Conservation (phyloP, 2,113 vertebrate species). For the Sapayoa aenigma region DNA sequence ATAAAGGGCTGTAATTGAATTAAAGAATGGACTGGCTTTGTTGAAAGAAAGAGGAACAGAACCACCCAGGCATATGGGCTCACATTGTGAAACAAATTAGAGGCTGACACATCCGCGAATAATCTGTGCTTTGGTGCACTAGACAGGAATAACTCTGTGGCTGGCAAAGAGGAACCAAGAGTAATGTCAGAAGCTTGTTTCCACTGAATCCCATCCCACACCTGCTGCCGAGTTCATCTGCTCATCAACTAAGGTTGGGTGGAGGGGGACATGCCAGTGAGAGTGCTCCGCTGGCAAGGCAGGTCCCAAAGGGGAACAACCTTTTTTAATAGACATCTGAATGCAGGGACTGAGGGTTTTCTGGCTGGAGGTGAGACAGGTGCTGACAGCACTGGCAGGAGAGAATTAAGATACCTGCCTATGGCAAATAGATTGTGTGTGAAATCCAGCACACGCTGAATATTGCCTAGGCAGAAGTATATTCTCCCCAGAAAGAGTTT, state of each 20-base stretch:
- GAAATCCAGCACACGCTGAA: rapidly evolving
- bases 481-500: background rate
- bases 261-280: background rate
- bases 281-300: background rate
- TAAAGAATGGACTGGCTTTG: constrained; percentile 2
- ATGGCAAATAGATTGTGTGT: background rate
- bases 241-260: rapidly evolving
- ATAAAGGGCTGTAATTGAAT: background rate
- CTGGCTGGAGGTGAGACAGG: background rate
- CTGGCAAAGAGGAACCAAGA: background rate
- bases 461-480: background rate
- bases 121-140: background rate
- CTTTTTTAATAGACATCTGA: background rate
- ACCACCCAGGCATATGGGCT: background rate
- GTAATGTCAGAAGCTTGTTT: background rate
- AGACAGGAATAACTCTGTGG: constrained; percentile 6
- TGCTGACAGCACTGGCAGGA: background rate
- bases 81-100: constrained; percentile 11
- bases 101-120: background rate
- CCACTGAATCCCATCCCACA: background rate
- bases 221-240: background rate
- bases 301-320: rapidly evolving
- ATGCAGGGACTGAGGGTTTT: background rate
- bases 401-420: background rate
- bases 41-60: background rate